Percentiles rank a stretch among this genome's conserved stretches.
phyloP scores from a whole-genome alignment of 2,797 vertebrate species.

The Danio choprae region DNA sequence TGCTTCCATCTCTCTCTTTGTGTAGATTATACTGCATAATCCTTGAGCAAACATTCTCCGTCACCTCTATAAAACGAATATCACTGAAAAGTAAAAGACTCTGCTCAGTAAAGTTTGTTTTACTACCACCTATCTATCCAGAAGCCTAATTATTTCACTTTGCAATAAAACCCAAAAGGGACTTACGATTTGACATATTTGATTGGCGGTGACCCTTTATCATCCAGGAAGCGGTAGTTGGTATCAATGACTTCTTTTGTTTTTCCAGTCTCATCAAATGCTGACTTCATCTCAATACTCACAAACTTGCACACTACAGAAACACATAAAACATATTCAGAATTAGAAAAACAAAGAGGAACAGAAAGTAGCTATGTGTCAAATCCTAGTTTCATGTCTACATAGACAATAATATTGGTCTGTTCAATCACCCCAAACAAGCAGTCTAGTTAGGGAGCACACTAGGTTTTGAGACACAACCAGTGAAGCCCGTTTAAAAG shows the following conservation, averaged over 20 bases:
- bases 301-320: slow-evolving; percentile 92
- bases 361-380: not conserved
- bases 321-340: not conserved
- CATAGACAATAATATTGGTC: not conserved
- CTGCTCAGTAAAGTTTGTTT: not conserved
- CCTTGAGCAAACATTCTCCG: slow-evolving; percentile 93
- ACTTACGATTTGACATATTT: slow-evolving; percentile 97
- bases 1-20: slow-evolving; percentile 94
- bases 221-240: slow-evolving; percentile 90
- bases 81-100: slow-evolving; percentile 78
- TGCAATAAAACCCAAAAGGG: not conserved
- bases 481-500: slow-evolving; percentile 5
- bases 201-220: slow-evolving; percentile 86
- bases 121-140: not conserved
- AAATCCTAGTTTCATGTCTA: not conserved
- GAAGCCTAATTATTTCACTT: not conserved
- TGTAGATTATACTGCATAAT: slow-evolving; percentile 94
- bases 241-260: slow-evolving; percentile 93
- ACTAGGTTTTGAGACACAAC: not conserved
- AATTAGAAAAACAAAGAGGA: slow-evolving; percentile 7
- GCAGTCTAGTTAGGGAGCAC: not conserved
- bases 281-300: slow-evolving; percentile 92
- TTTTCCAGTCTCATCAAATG: slow-evolving; percentile 93
- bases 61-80: slow-evolving; percentile 93
- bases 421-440: not conserved